Conservation (phyloP, 2,797 vertebrate genomes). For the Margarornis squamiger region DNA sequence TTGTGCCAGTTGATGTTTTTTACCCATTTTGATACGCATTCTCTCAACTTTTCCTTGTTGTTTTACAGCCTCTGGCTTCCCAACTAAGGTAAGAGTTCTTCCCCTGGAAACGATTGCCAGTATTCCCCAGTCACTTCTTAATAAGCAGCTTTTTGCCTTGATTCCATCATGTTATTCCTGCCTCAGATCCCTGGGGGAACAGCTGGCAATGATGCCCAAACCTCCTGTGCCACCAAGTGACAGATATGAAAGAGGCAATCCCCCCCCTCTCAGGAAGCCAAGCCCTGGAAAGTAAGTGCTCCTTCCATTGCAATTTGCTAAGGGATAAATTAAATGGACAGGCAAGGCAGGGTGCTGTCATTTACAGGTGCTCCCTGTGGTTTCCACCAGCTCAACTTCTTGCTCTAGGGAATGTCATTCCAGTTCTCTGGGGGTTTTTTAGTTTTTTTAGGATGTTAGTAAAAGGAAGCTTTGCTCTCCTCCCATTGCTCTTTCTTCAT, state of each 20-base stretch:
- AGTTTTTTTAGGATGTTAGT: background rate
- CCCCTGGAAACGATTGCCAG: background rate
- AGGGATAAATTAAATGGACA: background rate
- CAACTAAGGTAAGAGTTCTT: conserved; percentile 75
- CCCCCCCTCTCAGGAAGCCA: conserved; percentile 60
- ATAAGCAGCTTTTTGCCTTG: background rate
- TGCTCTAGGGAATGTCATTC: background rate
- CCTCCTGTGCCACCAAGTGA: conserved; percentile 73
- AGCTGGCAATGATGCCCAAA: conserved; percentile 75
- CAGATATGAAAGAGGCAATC: conserved; percentile 65
- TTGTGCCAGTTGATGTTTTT: background rate
- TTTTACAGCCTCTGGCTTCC: conserved; percentile 67
- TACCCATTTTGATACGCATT: background rate
- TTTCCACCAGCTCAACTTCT: background rate
- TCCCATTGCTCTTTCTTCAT: background rate
- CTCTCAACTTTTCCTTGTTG: background rate
- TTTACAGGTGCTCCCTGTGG: background rate
- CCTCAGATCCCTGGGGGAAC: conserved; percentile 67
- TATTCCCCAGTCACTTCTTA: background rate
- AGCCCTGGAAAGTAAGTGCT: conserved; percentile 66
- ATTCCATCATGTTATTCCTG: background rate
- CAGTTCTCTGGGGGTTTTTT: background rate
- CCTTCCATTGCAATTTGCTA: background rate
- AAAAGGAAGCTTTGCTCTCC: background rate
- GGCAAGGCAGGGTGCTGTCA: background rate